A percentile compares a stretch with the other conserved stretches of the same genome.
Conservation (phyloP, 2,797 vertebrate genomes). For the Kryptopterus vitreolus region DNA sequence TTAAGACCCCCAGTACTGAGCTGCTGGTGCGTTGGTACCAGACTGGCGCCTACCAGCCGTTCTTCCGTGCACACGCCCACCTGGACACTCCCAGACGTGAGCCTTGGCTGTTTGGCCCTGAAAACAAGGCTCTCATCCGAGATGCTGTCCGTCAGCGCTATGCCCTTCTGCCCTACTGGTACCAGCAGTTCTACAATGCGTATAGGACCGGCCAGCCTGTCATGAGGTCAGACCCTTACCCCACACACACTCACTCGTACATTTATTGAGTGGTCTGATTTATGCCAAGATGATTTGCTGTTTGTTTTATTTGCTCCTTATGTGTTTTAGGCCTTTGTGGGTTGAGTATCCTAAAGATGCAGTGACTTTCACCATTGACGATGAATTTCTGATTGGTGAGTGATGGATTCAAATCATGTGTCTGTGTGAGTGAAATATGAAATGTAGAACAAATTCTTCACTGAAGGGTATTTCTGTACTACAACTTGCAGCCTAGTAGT, state of each 20-base stretch:
- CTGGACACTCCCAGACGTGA: constrained; percentile 89
- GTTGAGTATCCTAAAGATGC: constrained; percentile 78
- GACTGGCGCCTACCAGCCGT: constrained; percentile 89
- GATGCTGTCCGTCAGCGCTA: constrained; percentile 83
- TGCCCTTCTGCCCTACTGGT: constrained; percentile 88
- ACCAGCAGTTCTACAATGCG: constrained; percentile 83
- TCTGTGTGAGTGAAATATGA: neutral
- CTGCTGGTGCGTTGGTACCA: constrained; percentile 96
- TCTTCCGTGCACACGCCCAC: constrained; percentile 92
- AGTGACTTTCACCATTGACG: constrained; percentile 74
- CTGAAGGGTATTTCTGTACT: neutral
- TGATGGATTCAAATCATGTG: neutral
- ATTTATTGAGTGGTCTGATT: no score
- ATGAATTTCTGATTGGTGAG: constrained; percentile 76
- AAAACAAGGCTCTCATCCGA: constrained; percentile 78
- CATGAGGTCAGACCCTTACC: constrained; percentile 79
- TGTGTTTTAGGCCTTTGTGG: constrained; percentile 71
- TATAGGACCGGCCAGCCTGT: constrained; percentile 79
- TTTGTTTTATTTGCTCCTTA: neutral
- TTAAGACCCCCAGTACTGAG: constrained; percentile 86
- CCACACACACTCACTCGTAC: no score
- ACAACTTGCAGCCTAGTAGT: neutral
- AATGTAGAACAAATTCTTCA: neutral
- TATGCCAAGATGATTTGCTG: neutral
- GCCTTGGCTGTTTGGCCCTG: constrained; percentile 87